Conservation (phyloP, 2,113 vertebrate species). For the Nanorana parkeri region DNA sequence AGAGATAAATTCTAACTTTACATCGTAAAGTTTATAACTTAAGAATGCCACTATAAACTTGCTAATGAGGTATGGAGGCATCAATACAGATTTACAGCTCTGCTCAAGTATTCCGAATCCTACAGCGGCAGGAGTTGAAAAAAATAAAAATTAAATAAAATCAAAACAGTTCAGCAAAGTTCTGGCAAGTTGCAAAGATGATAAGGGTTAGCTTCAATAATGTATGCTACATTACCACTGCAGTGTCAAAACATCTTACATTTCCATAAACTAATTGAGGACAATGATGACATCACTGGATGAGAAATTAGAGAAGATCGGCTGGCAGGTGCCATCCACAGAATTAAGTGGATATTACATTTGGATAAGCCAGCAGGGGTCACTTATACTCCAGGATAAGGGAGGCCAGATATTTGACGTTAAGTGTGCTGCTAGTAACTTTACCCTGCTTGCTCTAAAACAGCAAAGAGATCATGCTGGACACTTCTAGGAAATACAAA, state of each 20-base stretch:
- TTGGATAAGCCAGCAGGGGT: too few species aligned
- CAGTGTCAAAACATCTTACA: conserved; percentile 29
- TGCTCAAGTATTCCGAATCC: conserved; percentile 11
- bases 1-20: conserved; percentile 42
- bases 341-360: neutral
- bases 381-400: too few species aligned
- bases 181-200: conserved; percentile 33
- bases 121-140: conserved; percentile 16
- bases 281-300: conserved; percentile 6
- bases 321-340: neutral
- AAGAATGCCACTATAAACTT: conserved; percentile 43
- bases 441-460: too few species aligned
- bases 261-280: conserved; percentile 15
- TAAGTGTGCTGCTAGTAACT: too few species aligned
- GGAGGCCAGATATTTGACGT: too few species aligned
- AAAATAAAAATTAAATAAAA: conserved; percentile 33
- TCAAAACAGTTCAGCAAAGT: conserved; percentile 36
- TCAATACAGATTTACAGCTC: conserved; percentile 45
- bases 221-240: conserved; percentile 23
- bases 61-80: conserved; percentile 41
- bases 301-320: neutral
- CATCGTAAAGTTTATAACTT: conserved; percentile 44
- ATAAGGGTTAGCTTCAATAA: conserved; percentile 34
- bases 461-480: too few species aligned
- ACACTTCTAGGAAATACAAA: too few species aligned